Evolutionary conservation across 2,888 invertebrate genomes (phyloP), one percentile per base, ranked within the genome.

Genomic region (Parelbella ahira): DNA sequence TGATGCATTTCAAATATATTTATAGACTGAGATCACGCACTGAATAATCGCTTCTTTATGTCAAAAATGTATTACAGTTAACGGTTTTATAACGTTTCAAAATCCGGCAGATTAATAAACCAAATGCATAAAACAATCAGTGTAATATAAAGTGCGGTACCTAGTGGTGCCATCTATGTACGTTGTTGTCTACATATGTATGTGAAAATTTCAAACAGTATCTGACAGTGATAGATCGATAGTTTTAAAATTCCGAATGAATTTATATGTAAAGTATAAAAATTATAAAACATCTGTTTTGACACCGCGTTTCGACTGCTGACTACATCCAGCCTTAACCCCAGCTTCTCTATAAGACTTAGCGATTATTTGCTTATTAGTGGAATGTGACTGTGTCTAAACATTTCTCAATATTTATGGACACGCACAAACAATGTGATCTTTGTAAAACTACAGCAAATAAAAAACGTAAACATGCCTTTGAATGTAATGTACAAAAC

Each of bases 391-490:
- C 8, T 18, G 36, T 36, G 43, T 43, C 43, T 43, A 43, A 36
- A 19, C 29, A 19, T 24, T 37, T 37, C 19, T 24, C 39, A 44
- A 61, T 28, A 42, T 21, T 32, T 25, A 27, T 64, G 60, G 65
- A 70, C 60, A 71, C 77, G 80, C 80, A 80, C 80, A 81, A 79
- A 63, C 37, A 45, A 62, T 75, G 74, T 78, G 73, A 77, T 77
- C 50, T 56, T 36, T 37, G 15, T 9, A 39, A 30, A 36, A 33
- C 27, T 54, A 49, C 46, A 48, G 55, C 66, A 53, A 46, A 58
- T 59, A 63, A 58, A 56, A 56, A n/a, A 49, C 44, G 45, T 43
- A 58, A 60, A 60, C 57, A 73, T 63, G 71, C 72, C 72, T 74
- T 72, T 60, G 53, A 56, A 53, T 48, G 51, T 49, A 56, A 49